A percentile compares a stretch with the other conserved stretches of the same genome.
These are phyloP conservation scores for Trichogramma pretiosum DNA, from an alignment of 1,140 invertebrate genomes.

Conservation along the genomic window DNA sequence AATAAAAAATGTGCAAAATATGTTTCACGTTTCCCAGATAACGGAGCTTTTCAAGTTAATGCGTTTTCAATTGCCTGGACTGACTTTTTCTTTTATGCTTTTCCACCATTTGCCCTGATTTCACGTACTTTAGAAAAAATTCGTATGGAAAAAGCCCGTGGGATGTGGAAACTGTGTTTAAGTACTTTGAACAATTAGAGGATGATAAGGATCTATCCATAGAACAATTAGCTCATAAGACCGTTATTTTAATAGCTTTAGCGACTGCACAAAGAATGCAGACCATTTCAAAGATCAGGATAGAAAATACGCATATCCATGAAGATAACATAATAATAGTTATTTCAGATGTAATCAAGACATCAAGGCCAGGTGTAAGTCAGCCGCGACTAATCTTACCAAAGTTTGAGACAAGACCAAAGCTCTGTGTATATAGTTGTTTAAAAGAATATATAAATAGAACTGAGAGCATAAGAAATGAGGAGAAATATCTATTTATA, in stretches of 20 bases:
- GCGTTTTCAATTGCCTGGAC: slow-evolving; percentile 28
- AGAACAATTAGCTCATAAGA: slow-evolving; percentile 10
- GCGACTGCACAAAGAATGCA: slow-evolving; percentile 20
- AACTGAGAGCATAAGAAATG: slow-evolving; percentile 16
- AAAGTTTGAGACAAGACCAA: slow-evolving; percentile 1
- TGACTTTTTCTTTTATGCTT: slow-evolving; percentile 24
- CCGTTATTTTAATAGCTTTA: slow-evolving; percentile 18
- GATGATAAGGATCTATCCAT: not conserved
- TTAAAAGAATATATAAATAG: slow-evolving; percentile 1
- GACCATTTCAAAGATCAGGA: slow-evolving; percentile 18
- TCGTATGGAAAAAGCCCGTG: slow-evolving; percentile 15
- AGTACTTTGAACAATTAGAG: slow-evolving; percentile 12
- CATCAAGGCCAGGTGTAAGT: slow-evolving; percentile 11
- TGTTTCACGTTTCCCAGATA: slow-evolving; percentile 27
- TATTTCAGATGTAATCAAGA: slow-evolving; percentile 21
- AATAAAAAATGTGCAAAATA: slow-evolving; percentile 25
- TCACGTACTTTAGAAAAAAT: slow-evolving; percentile 23
- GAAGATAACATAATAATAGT: slow-evolving; percentile 10
- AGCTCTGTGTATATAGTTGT: slow-evolving; percentile 4
- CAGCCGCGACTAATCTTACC: not conserved
- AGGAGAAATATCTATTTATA: slow-evolving; percentile 1
- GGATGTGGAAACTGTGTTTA: slow-evolving; percentile 17
- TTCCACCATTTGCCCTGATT: slow-evolving; percentile 26
- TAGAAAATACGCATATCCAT: slow-evolving; percentile 10
- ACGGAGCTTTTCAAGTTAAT: slow-evolving; percentile 20